These are phyloP conservation scores for Tragopan temminckii DNA, from an alignment of 2,797 vertebrate genomes.

Conservation along the genomic window DNA sequence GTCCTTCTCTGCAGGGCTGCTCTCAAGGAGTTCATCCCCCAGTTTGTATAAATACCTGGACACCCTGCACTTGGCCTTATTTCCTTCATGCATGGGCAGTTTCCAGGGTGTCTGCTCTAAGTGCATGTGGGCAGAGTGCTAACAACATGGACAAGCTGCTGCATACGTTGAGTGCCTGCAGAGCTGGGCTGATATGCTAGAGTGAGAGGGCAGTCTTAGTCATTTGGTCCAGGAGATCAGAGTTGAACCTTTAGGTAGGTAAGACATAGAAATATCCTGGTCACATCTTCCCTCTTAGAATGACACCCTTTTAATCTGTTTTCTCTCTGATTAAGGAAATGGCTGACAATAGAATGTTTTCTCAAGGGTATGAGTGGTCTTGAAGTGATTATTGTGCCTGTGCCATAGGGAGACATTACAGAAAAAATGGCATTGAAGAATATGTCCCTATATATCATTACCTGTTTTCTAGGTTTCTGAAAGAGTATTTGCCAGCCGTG, in stretches of 20 bases:
- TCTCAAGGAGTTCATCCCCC: too few species aligned
- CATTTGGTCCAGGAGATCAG: neutral
- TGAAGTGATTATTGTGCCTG: constrained; percentile 37
- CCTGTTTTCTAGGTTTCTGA: constrained; percentile 56
- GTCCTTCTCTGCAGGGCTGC: too few species aligned
- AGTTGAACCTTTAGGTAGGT: neutral
- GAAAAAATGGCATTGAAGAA: constrained; percentile 44
- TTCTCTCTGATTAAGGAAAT: neutral
- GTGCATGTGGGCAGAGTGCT: neutral
- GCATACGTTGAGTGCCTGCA: neutral
- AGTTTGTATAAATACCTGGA: too few species aligned
- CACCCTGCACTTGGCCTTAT: neutral
- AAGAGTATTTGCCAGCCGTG: neutral
- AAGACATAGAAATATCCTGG: neutral
- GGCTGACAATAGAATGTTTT: neutral
- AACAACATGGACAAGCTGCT: too few species aligned
- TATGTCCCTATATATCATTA: constrained; percentile 57
- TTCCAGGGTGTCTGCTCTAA: neutral
- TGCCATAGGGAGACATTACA: constrained; percentile 14
- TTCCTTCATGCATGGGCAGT: neutral
- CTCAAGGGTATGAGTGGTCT: neutral
- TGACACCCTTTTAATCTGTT: neutral
- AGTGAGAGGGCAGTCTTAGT: neutral
- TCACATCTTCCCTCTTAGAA: neutral
- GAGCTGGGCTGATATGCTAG: accelerated